Evolutionary conservation across 2,888 invertebrate species (phyloP).

Genomic region (Drosophila anomelani): DNA sequence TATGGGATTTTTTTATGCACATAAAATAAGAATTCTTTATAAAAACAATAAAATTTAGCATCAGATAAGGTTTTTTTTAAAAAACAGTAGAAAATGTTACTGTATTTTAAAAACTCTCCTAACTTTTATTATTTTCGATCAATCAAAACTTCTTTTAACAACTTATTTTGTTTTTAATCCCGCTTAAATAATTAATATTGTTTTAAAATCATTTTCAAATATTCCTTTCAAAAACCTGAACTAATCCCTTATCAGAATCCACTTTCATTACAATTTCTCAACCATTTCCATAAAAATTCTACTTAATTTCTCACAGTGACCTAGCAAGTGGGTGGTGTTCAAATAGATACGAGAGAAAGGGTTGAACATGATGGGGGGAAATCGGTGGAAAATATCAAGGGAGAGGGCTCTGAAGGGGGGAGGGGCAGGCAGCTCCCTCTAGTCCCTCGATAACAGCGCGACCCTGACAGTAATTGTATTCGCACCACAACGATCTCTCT

Average conservation of each 20-base stretch:
- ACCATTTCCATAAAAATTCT: neutral
- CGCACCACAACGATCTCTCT: slow-evolving; percentile 8
- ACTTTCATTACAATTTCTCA: neutral
- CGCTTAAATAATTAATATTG: too few species aligned
- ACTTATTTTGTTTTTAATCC: too few species aligned
- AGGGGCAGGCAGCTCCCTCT: slow-evolving; percentile 1
- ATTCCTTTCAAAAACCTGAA: neutral
- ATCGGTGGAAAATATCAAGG: neutral
- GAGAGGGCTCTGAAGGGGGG: neutral
- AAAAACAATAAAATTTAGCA: too few species aligned
- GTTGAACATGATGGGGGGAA: neutral
- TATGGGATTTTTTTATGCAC: too few species aligned
- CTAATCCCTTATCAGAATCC: neutral
- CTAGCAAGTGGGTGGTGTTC: slow-evolving; percentile 20
- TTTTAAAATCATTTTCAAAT: neutral
- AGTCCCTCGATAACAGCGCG: slow-evolving; percentile 49
- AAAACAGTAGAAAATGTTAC: too few species aligned
- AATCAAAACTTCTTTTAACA: neutral
- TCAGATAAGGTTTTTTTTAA: too few species aligned
- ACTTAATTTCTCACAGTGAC: slow-evolving; percentile 5
- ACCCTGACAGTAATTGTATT: slow-evolving; percentile 38
- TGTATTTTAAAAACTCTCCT: neutral
- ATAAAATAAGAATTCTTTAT: too few species aligned
- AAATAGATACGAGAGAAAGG: slow-evolving; percentile 22
- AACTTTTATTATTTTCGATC: neutral